Conservation (phyloP, 2,888 invertebrate genomes). For the Agrotis ipsilon region DNA sequence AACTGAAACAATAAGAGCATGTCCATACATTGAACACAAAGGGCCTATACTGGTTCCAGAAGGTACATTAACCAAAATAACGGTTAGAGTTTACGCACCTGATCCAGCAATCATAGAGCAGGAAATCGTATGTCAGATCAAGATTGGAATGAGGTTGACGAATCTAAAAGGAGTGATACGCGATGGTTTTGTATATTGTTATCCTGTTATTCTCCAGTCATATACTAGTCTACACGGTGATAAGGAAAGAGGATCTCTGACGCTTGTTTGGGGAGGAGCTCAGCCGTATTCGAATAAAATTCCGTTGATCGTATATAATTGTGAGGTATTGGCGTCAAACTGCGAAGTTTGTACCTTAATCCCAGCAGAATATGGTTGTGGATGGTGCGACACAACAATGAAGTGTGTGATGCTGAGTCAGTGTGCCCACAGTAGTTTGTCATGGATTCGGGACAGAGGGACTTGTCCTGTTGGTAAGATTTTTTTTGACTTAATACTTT, state of each 20-base stretch:
- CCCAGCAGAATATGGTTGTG: constrained; percentile 45
- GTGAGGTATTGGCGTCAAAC: constrained; percentile 50
- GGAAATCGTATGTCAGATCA: constrained; percentile 71
- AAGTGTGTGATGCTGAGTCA: constrained; percentile 46
- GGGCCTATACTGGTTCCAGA: constrained; percentile 69
- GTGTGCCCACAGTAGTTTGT: constrained; percentile 33
- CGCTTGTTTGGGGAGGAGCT: constrained; percentile 64
- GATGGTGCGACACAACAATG: constrained; percentile 51
- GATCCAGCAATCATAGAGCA: constrained; percentile 71
- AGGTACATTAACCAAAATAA: constrained; percentile 65
- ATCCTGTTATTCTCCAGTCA: constrained; percentile 62
- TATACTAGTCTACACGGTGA: constrained; percentile 27
- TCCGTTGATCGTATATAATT: constrained; percentile 68
- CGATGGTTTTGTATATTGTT: constrained; percentile 69
- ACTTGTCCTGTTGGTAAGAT: constrained; percentile 62
- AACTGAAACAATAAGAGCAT: constrained; percentile 46
- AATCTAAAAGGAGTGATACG: constrained; percentile 70
- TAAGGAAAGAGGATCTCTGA: constrained; percentile 60
- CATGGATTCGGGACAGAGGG: constrained; percentile 59
- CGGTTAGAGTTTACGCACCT: constrained; percentile 68
- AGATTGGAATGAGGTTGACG: constrained; percentile 58
- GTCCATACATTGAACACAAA: constrained; percentile 69
- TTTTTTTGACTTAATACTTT: background rate
- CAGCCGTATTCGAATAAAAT: constrained; percentile 71
- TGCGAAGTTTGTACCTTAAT: constrained; percentile 53